These are phyloP conservation scores for Lagocephalus sceleratus DNA, from an alignment of 2,797 vertebrate species.

Conservation along the genomic window DNA sequence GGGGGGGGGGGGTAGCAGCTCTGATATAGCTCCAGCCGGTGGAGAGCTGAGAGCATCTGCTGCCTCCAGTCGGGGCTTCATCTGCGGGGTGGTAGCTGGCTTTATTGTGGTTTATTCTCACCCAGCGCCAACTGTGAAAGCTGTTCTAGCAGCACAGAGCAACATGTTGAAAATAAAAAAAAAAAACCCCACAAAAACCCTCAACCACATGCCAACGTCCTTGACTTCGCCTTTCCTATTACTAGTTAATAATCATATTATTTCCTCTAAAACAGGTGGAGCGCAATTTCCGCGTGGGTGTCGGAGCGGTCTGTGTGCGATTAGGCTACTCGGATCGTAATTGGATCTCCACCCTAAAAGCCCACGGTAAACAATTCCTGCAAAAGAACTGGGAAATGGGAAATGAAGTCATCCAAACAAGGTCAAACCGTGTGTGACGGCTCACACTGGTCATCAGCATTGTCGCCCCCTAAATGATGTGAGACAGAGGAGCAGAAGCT, in stretches of 20 bases:
- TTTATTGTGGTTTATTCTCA: slow-evolving; percentile 29
- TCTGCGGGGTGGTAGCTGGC: slow-evolving; percentile 7
- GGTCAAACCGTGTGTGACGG: slow-evolving; percentile 31
- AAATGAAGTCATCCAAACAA: slow-evolving; percentile 43
- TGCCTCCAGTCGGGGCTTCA: slow-evolving; percentile 10
- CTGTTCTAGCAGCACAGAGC: slow-evolving; percentile 10
- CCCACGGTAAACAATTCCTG: slow-evolving; percentile 23
- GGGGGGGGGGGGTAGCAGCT: no score
- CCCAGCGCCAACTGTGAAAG: slow-evolving; percentile 18
- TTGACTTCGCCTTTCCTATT: no score
- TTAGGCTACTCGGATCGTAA: slow-evolving; percentile 32
- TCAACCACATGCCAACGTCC: no score
- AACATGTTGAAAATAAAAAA: no score
- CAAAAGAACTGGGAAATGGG: slow-evolving; percentile 17
- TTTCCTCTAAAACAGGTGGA: not conserved
- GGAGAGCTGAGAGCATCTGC: slow-evolving; percentile 8
- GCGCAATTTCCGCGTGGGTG: not conserved
- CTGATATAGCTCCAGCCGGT: no score
- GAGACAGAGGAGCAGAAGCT: slow-evolving; percentile 40
- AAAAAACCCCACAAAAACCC: not conserved
- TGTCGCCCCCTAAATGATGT: slow-evolving; percentile 27
- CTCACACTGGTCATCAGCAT: slow-evolving; percentile 23
- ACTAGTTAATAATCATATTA: no score
- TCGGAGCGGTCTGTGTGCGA: slow-evolving; percentile 3
- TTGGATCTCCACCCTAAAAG: slow-evolving; percentile 19